phyloP scores from a whole-genome alignment of 2,113 vertebrate genomes.

The Plectropomus leopardus region DNA sequence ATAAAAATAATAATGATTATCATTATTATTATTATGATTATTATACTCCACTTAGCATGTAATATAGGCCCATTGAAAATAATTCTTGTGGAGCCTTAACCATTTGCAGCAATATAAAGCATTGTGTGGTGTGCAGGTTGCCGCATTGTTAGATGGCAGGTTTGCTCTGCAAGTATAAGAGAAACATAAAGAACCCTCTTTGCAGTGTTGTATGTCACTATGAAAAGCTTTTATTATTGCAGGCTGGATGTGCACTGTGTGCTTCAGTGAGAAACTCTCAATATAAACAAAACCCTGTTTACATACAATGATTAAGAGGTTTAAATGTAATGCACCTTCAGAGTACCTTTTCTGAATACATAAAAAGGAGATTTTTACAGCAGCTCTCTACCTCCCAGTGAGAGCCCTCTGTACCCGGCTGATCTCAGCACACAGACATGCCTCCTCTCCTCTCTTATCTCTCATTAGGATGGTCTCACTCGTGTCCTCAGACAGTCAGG shows the following conservation, averaged over 20 bases:
- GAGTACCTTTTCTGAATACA: background rate
- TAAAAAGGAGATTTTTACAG: background rate
- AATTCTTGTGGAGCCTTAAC: background rate
- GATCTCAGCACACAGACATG: slow-evolving; percentile 2
- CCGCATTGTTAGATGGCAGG: background rate
- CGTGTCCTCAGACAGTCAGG: slow-evolving; percentile 26
- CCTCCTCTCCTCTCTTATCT: slow-evolving; percentile 37
- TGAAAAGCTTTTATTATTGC: background rate
- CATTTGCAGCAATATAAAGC: background rate
- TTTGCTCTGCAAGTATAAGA: background rate
- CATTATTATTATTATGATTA: too few species aligned
- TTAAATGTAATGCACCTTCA: background rate
- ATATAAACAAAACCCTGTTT: slow-evolving; percentile 14
- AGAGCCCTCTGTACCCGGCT: background rate
- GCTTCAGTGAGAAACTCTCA: background rate
- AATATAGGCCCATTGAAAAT: too few species aligned
- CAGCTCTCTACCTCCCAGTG: background rate
- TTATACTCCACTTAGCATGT: too few species aligned
- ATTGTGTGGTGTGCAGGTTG: background rate
- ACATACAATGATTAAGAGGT: background rate
- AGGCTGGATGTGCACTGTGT: background rate
- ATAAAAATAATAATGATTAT: too few species aligned
- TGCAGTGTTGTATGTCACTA: background rate
- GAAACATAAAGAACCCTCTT: background rate
- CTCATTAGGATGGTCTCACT: slow-evolving; percentile 49